Evolutionary conservation across 2,113 vertebrate genomes (phyloP).

Genomic region (Oceanites oceanicus): DNA sequence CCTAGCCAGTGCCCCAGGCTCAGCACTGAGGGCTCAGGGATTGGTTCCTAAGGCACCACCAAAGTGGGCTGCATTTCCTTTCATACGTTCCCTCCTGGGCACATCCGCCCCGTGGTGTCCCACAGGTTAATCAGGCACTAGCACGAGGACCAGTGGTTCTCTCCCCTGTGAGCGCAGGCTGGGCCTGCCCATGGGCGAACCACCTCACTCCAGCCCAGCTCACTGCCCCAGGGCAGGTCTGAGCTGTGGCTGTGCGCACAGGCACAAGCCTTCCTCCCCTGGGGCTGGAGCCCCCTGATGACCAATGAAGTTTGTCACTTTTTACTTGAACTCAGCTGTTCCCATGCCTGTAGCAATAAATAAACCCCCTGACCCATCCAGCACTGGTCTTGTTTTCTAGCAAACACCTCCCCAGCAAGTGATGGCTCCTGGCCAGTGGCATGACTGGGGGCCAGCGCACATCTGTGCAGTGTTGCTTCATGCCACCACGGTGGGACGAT

Average conservation of each 20-base stretch:
- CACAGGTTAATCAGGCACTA: background rate
- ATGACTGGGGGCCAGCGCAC: fast-evolving
- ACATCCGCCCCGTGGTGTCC: background rate
- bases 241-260: background rate
- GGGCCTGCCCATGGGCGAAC: background rate
- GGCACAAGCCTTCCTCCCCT: background rate
- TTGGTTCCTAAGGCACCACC: background rate
- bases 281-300: background rate
- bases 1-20: background rate
- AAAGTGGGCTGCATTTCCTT: background rate
- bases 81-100: background rate
- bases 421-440: fast-evolving
- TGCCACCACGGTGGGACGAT: fast-evolving
- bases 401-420: fast-evolving
- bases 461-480: fast-evolving
- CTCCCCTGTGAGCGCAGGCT: fast-evolving
- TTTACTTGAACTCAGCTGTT: conserved; percentile 3
- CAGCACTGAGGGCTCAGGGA: background rate
- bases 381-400: background rate
- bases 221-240: too few relatives aligned
- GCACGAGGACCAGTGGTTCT: background rate
- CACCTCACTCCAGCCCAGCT: background rate
- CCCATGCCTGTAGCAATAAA: conserved; percentile 61
- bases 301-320: background rate
- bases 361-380: background rate